A percentile compares a stretch with the other conserved stretches of the same genome.
These are phyloP conservation scores for Nebria brevicollis DNA, from an alignment of 2,888 invertebrate genomes.

Conservation along the genomic window DNA sequence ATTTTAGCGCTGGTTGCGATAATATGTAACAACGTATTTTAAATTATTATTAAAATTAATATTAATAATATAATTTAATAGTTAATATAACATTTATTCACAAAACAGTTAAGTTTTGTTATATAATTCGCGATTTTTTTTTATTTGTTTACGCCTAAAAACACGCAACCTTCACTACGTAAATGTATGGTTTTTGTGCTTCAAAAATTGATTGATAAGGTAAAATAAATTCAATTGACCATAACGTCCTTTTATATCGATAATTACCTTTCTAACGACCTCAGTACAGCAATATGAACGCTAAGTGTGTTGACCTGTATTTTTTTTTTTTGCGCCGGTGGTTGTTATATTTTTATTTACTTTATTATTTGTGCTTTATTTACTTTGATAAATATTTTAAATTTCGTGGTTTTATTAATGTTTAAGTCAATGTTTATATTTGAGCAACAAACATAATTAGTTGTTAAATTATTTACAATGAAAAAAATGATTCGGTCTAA, in stretches of 20 bases:
- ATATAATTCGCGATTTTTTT: neutral
- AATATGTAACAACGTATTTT: neutral
- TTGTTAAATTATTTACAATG: neutral
- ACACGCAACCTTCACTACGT: neutral
- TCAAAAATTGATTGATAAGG: slow-evolving; percentile 6
- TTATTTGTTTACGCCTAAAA: neutral
- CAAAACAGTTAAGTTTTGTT: neutral
- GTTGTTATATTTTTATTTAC: neutral
- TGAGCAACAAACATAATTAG: neutral
- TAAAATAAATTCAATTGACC: slow-evolving; percentile 12
- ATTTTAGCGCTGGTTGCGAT: neutral
- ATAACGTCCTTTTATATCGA: neutral
- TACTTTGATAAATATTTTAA: neutral
- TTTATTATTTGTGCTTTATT: neutral
- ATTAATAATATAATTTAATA: slow-evolving; percentile 2
- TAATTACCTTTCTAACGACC: slow-evolving; percentile 24
- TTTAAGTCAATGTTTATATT: neutral
- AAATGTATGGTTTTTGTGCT: neutral
- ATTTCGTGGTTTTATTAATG: neutral
- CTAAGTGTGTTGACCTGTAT: slow-evolving; percentile 9
- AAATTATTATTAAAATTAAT: neutral
- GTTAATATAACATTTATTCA: neutral
- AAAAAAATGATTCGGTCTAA: too few species aligned
- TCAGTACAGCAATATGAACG: neutral
- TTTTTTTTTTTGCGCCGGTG: neutral